A percentile compares a stretch with the other conserved stretches of the same genome.
phyloP scores from a whole-genome alignment of 1,140 invertebrate species.

The Diabrotica virgifera region DNA sequence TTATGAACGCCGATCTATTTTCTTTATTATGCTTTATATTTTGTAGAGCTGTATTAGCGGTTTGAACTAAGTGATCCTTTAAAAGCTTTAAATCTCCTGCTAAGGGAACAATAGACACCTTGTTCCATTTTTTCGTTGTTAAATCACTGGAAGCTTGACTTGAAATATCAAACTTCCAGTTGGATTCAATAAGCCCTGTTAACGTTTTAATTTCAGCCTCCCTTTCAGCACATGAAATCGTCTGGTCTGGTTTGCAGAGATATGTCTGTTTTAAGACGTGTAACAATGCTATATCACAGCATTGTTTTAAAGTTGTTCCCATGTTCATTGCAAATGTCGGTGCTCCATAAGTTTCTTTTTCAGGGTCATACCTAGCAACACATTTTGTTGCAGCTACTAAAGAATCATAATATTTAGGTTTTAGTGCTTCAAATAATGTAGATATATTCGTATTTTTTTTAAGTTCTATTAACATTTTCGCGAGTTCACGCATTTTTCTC shows the following conservation, averaged over 20 bases:
- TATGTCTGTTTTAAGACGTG: neutral
- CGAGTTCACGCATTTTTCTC: constrained; percentile 22
- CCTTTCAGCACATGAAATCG: neutral
- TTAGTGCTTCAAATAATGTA: constrained; percentile 18
- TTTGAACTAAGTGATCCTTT: constrained; percentile 21
- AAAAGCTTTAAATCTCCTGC: constrained; percentile 31
- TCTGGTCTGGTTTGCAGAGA: constrained; percentile 8
- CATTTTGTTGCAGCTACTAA: constrained; percentile 27
- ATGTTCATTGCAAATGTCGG: constrained; percentile 30
- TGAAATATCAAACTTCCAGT: constrained; percentile 45
- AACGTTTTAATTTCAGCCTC: constrained; percentile 33
- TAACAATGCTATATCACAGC: constrained; percentile 28
- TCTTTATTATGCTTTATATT: neutral
- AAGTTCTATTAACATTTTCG: constrained; percentile 24
- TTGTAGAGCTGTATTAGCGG: too few species aligned
- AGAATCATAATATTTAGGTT: constrained; percentile 23
- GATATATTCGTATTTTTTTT: constrained; percentile 21
- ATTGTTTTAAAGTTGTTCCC: constrained; percentile 30
- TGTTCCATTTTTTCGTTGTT: constrained; percentile 30
- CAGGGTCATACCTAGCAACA: constrained; percentile 21
- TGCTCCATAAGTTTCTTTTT: constrained; percentile 21
- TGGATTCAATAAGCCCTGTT: constrained; percentile 37
- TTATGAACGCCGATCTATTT: constrained; percentile 1
- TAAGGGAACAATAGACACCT: constrained; percentile 30
- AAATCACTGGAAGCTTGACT: constrained; percentile 33